Conservation (phyloP, 2,797 vertebrate genomes). For the Dallia pectoralis region DNA sequence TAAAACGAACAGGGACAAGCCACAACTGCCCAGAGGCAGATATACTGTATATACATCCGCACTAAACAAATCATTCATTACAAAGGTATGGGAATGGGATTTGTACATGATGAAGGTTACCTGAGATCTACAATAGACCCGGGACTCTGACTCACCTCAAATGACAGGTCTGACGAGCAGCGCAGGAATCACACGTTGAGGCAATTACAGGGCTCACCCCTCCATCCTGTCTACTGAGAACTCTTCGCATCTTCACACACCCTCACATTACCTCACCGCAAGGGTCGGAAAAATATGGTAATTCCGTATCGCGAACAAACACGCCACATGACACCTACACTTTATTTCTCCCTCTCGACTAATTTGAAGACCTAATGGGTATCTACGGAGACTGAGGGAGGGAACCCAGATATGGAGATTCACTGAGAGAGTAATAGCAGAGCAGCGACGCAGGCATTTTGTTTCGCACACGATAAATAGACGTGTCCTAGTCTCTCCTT, state of each 20-base stretch:
- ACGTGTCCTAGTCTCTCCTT: slow-evolving; percentile 5
- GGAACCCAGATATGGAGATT: neutral
- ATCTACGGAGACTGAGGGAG: neutral
- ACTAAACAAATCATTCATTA: slow-evolving; percentile 7
- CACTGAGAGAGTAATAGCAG: slow-evolving; percentile 17
- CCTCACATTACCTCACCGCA: slow-evolving; percentile 53
- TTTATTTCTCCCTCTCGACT: slow-evolving; percentile 30
- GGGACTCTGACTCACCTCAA: slow-evolving; percentile 66
- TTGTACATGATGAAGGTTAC: neutral
- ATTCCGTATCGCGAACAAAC: neutral
- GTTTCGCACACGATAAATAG: neutral
- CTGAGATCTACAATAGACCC: slow-evolving; percentile 12
- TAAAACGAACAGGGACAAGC: slow-evolving; percentile 54
- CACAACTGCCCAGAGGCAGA: slow-evolving; percentile 44
- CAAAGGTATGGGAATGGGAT: neutral
- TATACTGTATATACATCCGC: slow-evolving; percentile 17
- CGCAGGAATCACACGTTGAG: slow-evolving; percentile 61
- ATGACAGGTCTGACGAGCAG: slow-evolving; percentile 55
- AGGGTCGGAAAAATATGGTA: slow-evolving; percentile 45
- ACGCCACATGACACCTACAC: slow-evolving; percentile 20
- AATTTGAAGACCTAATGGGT: slow-evolving; percentile 19
- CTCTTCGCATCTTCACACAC: slow-evolving; percentile 36
- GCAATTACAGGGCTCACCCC: slow-evolving; percentile 54
- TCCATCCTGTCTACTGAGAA: slow-evolving; percentile 21
- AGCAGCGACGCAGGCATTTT: neutral